Percentiles rank a stretch among this genome's conserved stretches.
phyloP scores from a whole-genome alignment of 2,113 vertebrate genomes.

The Ia io region DNA sequence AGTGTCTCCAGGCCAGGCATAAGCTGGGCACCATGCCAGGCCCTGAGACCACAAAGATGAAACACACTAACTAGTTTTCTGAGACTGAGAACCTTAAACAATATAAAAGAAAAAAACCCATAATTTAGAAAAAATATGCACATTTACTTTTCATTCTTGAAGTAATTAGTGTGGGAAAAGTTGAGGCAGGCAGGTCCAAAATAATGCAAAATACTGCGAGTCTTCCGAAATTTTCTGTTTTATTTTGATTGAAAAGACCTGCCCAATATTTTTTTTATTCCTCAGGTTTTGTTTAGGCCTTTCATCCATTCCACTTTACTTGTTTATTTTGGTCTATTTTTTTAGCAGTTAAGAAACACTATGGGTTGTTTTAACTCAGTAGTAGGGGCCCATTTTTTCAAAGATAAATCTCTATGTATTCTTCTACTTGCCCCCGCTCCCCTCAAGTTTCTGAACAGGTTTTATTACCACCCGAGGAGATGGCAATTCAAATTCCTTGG shows the following conservation, averaged over 20 bases:
- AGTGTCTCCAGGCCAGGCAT: background rate
- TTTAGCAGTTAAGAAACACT: constrained; percentile 5
- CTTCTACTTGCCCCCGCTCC: background rate
- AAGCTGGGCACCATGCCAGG: background rate
- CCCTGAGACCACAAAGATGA: background rate
- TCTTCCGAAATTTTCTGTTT: background rate
- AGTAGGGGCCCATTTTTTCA: constrained; percentile 17
- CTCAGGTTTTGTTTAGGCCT: background rate
- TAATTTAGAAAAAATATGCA: background rate
- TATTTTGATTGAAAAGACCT: constrained; percentile 15
- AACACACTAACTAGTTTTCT: background rate
- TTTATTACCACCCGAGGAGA: background rate
- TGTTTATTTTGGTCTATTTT: background rate
- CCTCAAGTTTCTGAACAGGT: background rate
- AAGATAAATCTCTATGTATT: background rate
- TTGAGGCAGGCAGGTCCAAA: background rate
- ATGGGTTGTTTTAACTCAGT: constrained; percentile 17
- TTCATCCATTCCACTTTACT: background rate
- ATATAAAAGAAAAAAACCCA: constrained; percentile 7
- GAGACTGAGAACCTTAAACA: background rate
- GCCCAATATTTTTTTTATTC: background rate
- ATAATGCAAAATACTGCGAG: background rate
- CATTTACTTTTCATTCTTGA: background rate
- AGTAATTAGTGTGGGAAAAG: background rate
- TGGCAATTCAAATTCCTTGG: background rate